Evolutionary conservation across 2,113 vertebrate species (phyloP).

Genomic region (human): GRCh38 chr15:97972501-97973000

Average conservation of each 20-base stretch:
- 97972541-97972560: not conserved
- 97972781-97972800: constrained; percentile 58
- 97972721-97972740: constrained; percentile 45
- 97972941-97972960: not conserved
- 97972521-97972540: not conserved
- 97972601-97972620: not conserved
- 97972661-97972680: constrained; percentile 66
- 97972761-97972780: not conserved
- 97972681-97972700: constrained; percentile 71
- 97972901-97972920: constrained; percentile 27
- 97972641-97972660: constrained; percentile 55
- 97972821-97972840: constrained; percentile 77
- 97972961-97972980: not conserved
- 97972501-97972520: not conserved
- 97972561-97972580: not conserved
- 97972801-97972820: constrained; percentile 59
- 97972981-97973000: not conserved
- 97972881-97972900: not conserved
- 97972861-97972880: constrained; percentile 44
- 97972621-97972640: constrained; percentile 14
- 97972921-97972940: not conserved
- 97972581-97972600: not conserved
- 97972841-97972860: constrained; percentile 17
- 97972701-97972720: constrained; percentile 15
- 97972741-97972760: constrained; percentile 60